Evolutionary conservation across 2,113 vertebrate species (phyloP).

Genomic region (Electrona antarctica): DNA sequence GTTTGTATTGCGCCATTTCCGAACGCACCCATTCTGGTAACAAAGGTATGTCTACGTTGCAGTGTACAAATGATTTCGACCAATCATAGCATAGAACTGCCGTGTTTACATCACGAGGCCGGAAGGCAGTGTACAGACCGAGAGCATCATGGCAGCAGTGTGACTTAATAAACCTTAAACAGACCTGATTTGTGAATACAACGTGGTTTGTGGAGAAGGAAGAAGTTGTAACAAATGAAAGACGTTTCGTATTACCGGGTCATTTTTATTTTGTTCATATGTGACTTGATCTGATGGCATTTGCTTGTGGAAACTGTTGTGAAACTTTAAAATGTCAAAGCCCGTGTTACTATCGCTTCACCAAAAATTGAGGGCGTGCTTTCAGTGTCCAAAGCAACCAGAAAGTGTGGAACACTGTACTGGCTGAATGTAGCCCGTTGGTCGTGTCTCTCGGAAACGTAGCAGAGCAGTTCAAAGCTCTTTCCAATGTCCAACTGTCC

Average conservation of each 20-base stretch:
- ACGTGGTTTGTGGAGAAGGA: background rate
- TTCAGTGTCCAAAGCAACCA: constrained; percentile 69
- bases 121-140: constrained; percentile 33
- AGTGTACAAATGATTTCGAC: background rate
- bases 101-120: constrained; percentile 40
- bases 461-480: constrained; percentile 81
- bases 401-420: constrained; percentile 65
- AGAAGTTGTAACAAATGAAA: background rate
- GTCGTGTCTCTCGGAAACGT: constrained; percentile 82
- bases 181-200: background rate
- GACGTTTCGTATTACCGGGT: background rate
- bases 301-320: background rate
- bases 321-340: constrained; percentile 61
- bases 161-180: background rate
- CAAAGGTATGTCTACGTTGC: no score
- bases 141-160: constrained; percentile 27
- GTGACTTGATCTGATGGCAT: background rate
- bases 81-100: constrained; percentile 18
- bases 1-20: no score
- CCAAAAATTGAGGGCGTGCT: constrained; percentile 77
- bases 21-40: no score
- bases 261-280: background rate
- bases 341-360: constrained; percentile 53
- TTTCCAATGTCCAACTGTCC: constrained; percentile 66
- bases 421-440: constrained; percentile 76